Evolutionary conservation across 2,113 vertebrate genomes (phyloP).

Genomic region (Pseudonaja textilis): DNA sequence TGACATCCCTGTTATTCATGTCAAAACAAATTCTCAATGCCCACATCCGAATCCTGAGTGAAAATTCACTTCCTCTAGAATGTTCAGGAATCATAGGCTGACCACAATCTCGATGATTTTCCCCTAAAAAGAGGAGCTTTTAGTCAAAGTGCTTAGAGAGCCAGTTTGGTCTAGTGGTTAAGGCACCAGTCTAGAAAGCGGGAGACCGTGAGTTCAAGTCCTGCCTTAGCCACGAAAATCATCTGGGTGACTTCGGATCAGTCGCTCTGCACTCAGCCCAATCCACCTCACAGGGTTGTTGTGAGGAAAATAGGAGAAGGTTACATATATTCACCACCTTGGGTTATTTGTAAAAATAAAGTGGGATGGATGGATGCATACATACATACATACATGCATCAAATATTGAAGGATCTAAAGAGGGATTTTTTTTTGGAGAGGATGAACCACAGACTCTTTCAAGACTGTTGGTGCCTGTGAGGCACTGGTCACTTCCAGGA

Average conservation of each 20-base stretch:
- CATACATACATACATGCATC: neutral
- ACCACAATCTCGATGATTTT: neutral
- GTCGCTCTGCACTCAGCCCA: too few relatives aligned
- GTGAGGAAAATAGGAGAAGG: too few relatives aligned
- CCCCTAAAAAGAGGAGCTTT: neutral
- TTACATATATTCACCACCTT: too few relatives aligned
- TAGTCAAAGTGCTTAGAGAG: neutral
- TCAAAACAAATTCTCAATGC: neutral
- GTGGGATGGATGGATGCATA: too few relatives aligned
- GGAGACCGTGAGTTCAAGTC: neutral
- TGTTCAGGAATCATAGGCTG: neutral
- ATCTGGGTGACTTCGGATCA: neutral
- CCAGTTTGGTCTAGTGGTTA: too few relatives aligned
- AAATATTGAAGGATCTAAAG: neutral
- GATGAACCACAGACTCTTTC: neutral
- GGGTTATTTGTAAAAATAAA: too few relatives aligned
- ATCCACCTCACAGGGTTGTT: too few relatives aligned
- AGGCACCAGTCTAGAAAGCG: neutral
- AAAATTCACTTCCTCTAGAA: neutral
- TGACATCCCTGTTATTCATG: neutral
- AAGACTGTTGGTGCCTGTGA: neutral
- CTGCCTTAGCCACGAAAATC: neutral
- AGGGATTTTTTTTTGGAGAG: neutral
- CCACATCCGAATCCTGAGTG: neutral
- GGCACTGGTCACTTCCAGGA: neutral